Evolutionary conservation across 1,140 invertebrate genomes (phyloP).

Genomic region (Saxidomus purpurata): DNA sequence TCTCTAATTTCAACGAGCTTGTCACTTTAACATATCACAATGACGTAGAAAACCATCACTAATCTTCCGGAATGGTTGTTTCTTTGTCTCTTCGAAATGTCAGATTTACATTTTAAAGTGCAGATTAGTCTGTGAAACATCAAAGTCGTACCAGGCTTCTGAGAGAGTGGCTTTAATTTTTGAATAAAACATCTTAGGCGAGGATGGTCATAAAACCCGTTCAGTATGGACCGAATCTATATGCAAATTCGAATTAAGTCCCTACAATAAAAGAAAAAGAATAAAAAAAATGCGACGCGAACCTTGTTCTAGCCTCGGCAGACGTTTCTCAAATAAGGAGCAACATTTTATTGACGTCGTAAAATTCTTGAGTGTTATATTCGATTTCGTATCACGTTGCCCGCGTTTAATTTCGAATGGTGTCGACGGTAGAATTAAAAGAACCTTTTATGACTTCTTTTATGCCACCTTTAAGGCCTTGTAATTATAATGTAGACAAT

Average conservation of each 20-base stretch:
- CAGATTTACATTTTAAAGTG: conserved; percentile 26
- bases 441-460: conserved; percentile 60
- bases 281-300: conserved; percentile 50
- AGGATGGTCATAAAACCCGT: conserved; percentile 51
- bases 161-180: conserved; percentile 24
- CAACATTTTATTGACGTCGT: conserved; percentile 66
- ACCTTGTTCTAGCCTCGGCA: conserved; percentile 44
- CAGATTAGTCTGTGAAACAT: conserved; percentile 53
- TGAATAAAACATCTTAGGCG: conserved; percentile 48
- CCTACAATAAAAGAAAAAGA: conserved; percentile 60
- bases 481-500: conserved; percentile 69
- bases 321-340: conserved; percentile 65
- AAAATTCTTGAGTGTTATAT: conserved; percentile 67
- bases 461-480: conserved; percentile 66
- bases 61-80: background rate
- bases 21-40: background rate
- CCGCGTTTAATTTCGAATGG: conserved; percentile 67
- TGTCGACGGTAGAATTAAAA: conserved; percentile 67
- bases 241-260: conserved; percentile 68
- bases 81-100: conserved; percentile 48
- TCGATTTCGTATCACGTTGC: conserved; percentile 65
- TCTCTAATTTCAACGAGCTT: background rate
- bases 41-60: background rate
- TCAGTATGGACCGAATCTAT: conserved; percentile 62
- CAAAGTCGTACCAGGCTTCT: conserved; percentile 29